Percentiles rank a stretch among this genome's conserved stretches.
Conservation (phyloP, 2,797 vertebrate species). For the Eremophila alpestris region DNA sequence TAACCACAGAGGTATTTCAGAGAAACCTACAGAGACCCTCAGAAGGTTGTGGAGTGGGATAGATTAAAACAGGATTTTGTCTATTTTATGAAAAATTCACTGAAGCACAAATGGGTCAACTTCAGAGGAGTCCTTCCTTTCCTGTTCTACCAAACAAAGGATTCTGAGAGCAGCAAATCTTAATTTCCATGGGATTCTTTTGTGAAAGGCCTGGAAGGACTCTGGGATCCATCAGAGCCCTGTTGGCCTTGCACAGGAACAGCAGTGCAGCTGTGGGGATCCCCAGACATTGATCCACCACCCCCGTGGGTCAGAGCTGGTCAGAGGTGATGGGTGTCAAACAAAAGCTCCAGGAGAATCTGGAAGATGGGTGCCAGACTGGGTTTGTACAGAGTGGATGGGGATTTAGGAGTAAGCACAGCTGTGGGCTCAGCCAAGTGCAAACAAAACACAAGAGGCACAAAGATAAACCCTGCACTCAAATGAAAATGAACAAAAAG, state of each 20-base stretch:
- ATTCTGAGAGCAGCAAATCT: neutral
- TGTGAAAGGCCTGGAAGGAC: neutral
- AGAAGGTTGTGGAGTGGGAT: slow-evolving; percentile 1
- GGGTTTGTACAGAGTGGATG: neutral
- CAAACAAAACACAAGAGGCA: neutral
- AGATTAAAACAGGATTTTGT: slow-evolving; percentile 55
- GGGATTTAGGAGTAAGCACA: neutral
- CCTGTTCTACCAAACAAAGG: slow-evolving; percentile 21
- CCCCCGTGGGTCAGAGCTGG: neutral
- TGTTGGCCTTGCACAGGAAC: fast-evolving
- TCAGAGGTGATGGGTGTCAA: neutral
- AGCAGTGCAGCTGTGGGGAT: neutral
- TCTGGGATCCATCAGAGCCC: neutral
- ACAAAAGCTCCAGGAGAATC: neutral
- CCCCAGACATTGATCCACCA: neutral
- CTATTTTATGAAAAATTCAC: slow-evolving; percentile 56
- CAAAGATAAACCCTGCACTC: neutral
- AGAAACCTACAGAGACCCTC: slow-evolving; percentile 12
- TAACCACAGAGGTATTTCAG: slow-evolving; percentile 60
- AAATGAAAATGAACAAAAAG: neutral
- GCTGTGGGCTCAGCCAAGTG: neutral
- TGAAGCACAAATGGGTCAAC: slow-evolving; percentile 15
- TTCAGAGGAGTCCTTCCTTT: slow-evolving; percentile 32
- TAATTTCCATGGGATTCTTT: neutral
- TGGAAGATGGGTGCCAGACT: neutral